Evolutionary conservation across 1,140 invertebrate genomes (phyloP), one percentile per base, ranked within the genome.

Genomic region (Berghia stephanieae): DNA sequence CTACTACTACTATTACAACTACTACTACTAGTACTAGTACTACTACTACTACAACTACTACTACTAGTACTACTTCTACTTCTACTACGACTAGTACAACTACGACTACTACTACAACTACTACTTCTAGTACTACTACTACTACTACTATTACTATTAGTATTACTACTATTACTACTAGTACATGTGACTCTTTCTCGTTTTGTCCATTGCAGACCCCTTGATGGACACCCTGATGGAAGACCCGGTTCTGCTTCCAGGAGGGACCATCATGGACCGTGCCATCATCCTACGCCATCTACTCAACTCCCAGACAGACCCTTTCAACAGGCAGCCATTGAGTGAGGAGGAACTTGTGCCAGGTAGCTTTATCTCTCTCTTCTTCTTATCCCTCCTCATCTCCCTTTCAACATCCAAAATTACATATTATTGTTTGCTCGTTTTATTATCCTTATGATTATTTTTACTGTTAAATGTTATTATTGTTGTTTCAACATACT

Each of bases 221-320:
- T 90, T 99, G 1, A 98, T 99, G 97, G 96, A 97, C 85, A 99
- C 97, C 0, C 89, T 99, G 27, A 99, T 99, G 97, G 94, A 94
- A 1, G 96, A 99, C 89, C 98, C 98, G 2, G 97, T 99, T 0
- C 91, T 94, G 76, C 90, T 99, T 78, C 97, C 97, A 13, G 96
- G 96, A 75, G 97, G 97, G 75, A 95, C 95, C 83, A 92, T 98
- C 2, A 98, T 99, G 96, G 97, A 99, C 89, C 92, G 96, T 66
- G 93, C 96, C 38, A 95, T 98, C 78, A 99, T 99, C 70, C 92
- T 96, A 80, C 92, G 91, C 75, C 97, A 99, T 91, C 92, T 99
- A 84, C 92, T 99, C 66, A 98, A 98, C 88, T 98, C 96, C 82
- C 94, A 93, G 81, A 98, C 96, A 0, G 97, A 99, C 92, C 98